Evolutionary conservation across 2,888 invertebrate species (phyloP), one percentile per base, ranked within the genome.

Genomic region (Tiliacea citrago): DNA sequence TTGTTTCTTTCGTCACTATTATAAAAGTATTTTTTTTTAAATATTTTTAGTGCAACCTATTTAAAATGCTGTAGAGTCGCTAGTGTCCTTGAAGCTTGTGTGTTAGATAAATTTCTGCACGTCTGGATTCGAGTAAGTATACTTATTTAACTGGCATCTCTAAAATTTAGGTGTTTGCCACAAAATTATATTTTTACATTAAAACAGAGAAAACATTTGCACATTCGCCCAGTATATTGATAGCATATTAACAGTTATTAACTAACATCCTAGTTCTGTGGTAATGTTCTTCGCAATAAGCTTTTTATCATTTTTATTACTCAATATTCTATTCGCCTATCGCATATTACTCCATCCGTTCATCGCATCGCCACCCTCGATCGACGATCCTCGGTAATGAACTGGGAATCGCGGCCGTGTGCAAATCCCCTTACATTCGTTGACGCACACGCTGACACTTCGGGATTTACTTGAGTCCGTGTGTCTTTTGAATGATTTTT

Each of bases 401-500:
- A 92, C 91, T 91, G 66, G 62, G 75, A 76, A 82, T 83, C 84
- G 77, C 71, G 84, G 82, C 86, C 79, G 82, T 83, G 83, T 81
- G 83, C 74, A 88, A 90, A 92, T 91, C 93, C 90, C 87, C 86
- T 89, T 88, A 88, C 87, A 86, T 77, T 83, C 91, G 88, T 91
- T 93, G 91, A 92, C 82, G 21, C 89, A 75, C 79, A 77, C 62
- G 78, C 42, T 67, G 68, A 80, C 74, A 68, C 60, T 70, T 62
- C 45, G 51, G 58, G 65, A 79, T 72, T 82, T 63, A 75, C 35
- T 70, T 45, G n/a, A 69, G 42, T 60, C 9, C 18, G 47, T 12
- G 21, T 51, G 73, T 65, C 74, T 72, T 72, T 75, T 69, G n/a
- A 39, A 57, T n/a, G 55, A 12, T 2, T 18, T 49, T 47, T 62